Conservation (phyloP, 2,113 vertebrate species). For the Carollia perspicillata region DNA sequence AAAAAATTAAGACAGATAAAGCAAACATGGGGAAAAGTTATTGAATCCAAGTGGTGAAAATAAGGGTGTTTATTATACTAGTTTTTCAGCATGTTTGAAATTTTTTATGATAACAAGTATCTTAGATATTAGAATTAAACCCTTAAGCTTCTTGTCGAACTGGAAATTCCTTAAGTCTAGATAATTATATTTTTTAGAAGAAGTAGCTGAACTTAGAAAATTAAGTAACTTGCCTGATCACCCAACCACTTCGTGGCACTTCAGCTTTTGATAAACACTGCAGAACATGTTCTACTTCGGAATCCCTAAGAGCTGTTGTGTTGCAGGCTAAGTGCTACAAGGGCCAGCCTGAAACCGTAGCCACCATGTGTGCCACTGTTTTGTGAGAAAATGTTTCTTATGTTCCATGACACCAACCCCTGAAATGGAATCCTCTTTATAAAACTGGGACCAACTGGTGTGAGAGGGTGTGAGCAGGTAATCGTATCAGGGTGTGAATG, state of each 20-base stretch:
- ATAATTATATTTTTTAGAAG: constrained; percentile 16
- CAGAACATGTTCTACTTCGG: not conserved
- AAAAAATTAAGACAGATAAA: not conserved
- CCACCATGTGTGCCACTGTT: not conserved
- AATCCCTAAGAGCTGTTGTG: not conserved
- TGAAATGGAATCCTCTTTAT: constrained; percentile 31
- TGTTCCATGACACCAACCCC: not conserved
- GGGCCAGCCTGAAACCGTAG: not conserved
- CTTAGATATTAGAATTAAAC: constrained; percentile 11
- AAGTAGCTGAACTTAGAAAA: not conserved
- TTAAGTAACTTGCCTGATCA: constrained; percentile 23
- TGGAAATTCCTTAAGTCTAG: not conserved
- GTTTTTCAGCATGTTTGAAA: constrained; percentile 9
- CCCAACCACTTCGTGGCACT: not conserved
- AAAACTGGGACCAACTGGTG: not conserved
- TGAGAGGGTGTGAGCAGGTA: not conserved
- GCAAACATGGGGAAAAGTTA: not conserved
- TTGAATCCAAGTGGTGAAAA: not conserved
- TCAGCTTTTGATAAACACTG: not conserved
- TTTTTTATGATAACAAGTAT: not conserved
- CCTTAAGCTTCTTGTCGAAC: constrained; percentile 4
- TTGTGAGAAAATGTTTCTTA: not conserved
- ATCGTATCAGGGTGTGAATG: not conserved
- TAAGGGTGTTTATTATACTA: not conserved
- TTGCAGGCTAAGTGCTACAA: not conserved